Evolutionary conservation across 1,140 invertebrate species (phyloP).

Genomic region (Nasonia giraulti): DNA sequence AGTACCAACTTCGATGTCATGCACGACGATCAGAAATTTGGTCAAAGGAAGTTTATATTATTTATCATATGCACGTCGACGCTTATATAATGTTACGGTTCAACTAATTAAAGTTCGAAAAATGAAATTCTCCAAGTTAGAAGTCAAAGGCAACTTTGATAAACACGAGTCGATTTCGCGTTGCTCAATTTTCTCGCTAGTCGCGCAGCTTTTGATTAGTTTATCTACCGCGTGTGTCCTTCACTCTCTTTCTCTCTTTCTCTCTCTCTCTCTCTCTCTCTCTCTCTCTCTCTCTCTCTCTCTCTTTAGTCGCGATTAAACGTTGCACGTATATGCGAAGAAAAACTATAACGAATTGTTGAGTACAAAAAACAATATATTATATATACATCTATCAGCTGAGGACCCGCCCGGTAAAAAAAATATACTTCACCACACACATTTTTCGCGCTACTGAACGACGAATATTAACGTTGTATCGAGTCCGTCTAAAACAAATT

Average conservation of each 20-base stretch:
- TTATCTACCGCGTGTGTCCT: not conserved
- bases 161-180: not conserved
- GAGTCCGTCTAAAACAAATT: constrained; percentile 17
- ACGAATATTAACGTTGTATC: not conserved
- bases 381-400: not conserved
- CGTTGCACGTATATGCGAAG: not conserved
- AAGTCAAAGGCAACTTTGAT: not conserved
- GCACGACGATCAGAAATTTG: constrained; percentile 42
- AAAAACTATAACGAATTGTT: constrained; percentile 9
- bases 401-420: not conserved
- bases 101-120: not conserved
- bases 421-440: not conserved
- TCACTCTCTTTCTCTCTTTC: not conserved
- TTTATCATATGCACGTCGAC: not conserved
- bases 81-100: not conserved
- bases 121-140: not conserved
- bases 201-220: not conserved
- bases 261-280: not conserved
- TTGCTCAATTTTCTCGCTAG: not conserved
- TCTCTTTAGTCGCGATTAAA: not conserved
- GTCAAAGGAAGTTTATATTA: constrained; percentile 2
- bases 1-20: constrained; percentile 52
- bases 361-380: not conserved
- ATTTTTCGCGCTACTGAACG: not conserved
- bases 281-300: not conserved